Percentiles rank a stretch among this genome's conserved stretches.
Conservation (phyloP, 2,797 vertebrate species). For the Amblyraja radiata region DNA sequence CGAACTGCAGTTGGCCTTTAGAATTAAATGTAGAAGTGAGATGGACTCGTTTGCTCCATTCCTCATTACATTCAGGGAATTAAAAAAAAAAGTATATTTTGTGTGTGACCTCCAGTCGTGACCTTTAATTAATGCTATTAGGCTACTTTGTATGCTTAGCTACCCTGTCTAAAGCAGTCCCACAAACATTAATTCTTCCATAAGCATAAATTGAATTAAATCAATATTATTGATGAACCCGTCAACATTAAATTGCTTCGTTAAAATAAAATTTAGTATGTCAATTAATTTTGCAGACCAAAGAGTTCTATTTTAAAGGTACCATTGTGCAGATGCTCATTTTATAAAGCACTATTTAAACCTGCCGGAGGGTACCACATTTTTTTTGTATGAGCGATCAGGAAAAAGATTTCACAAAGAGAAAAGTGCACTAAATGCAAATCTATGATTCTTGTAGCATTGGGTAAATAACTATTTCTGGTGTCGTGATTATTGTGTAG, state of each 20-base stretch:
- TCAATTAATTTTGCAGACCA: not conserved
- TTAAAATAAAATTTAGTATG: not conserved
- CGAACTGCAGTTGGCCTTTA: not conserved
- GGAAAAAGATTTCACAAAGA: not conserved
- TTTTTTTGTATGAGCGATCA: not conserved
- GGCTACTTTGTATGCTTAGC: not conserved
- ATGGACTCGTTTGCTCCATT: not conserved
- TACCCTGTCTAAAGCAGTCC: not conserved
- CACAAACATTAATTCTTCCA: not conserved
- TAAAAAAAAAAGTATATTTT: not conserved
- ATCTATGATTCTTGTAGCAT: not conserved
- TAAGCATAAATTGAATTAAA: not conserved
- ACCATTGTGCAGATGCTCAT: not conserved
- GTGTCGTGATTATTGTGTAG: not conserved
- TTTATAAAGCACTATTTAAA: not conserved
- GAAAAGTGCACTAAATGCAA: not conserved
- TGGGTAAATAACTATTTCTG: not conserved
- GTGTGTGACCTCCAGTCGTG: not conserved
- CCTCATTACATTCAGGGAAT: not conserved
- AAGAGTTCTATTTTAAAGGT: not conserved
- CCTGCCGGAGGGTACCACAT: not conserved
- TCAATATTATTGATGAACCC: not conserved
- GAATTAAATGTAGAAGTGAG: not conserved
- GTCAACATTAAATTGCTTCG: not conserved
- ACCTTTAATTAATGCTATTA: not conserved